A percentile compares a stretch with the other conserved stretches of the same genome.
phyloP scores from a whole-genome alignment of 2,113 vertebrate genomes.

The Melanerpes formicivorus region DNA sequence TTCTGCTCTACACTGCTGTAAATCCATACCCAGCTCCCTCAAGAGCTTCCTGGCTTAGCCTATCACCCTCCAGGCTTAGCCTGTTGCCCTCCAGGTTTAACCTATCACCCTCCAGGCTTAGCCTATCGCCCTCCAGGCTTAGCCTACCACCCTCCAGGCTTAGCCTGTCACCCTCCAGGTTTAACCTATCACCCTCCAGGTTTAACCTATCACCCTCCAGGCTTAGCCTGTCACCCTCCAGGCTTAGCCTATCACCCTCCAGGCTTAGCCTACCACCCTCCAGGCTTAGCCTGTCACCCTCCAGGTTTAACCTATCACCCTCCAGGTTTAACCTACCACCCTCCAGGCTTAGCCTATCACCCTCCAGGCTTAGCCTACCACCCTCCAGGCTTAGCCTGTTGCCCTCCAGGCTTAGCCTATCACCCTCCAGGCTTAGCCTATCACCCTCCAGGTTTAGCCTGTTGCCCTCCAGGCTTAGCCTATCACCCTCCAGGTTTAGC shows the following conservation, averaged over 20 bases:
- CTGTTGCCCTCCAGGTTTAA: background rate
- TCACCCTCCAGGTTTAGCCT: background rate
- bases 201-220: background rate
- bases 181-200: background rate
- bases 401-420: background rate
- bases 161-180: background rate
- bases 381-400: background rate
- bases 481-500: no score
- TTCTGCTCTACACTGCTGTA: background rate
- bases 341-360: background rate
- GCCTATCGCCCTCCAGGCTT: background rate
- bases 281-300: no score
- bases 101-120: background rate
- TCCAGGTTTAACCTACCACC: background rate
- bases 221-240: no score
- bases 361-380: background rate
- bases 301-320: background rate
- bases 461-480: background rate
- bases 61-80: background rate
- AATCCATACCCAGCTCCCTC: background rate
- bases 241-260: background rate
- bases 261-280: background rate
- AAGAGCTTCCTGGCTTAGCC: background rate
- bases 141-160: background rate
- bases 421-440: background rate